These are phyloP conservation scores for Tympanuchus pallidicinctus DNA, from an alignment of 2,113 vertebrate genomes.

Conservation along the genomic window DNA sequence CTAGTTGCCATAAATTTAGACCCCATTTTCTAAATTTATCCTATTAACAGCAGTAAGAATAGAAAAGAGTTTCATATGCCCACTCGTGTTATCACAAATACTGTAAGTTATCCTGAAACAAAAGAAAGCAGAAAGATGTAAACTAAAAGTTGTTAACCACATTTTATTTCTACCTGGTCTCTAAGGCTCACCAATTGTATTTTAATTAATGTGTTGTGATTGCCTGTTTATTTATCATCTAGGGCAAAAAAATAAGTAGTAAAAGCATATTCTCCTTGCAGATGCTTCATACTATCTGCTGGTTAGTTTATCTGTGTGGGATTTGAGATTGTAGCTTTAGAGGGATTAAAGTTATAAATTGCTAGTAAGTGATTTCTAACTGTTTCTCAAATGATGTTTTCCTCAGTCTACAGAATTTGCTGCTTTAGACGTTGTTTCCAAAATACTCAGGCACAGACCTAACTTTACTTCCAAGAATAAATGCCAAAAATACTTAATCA, in stretches of 20 bases:
- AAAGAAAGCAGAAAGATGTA: not conserved
- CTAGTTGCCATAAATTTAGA: not conserved
- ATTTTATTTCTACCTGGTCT: not conserved
- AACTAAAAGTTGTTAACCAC: not conserved
- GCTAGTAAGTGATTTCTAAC: not conserved
- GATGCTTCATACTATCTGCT: not conserved
- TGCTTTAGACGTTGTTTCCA: not conserved
- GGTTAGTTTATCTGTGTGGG: not conserved
- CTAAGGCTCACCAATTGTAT: not conserved
- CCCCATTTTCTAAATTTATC: not conserved
- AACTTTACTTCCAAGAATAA: conserved; percentile 19
- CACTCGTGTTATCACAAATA: not conserved
- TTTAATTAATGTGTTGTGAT: not conserved
- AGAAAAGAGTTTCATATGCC: not conserved
- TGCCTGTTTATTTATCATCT: fast-evolving
- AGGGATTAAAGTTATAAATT: not conserved
- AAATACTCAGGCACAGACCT: not conserved
- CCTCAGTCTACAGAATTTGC: not conserved
- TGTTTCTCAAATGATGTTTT: not conserved
- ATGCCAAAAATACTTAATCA: conserved; percentile 1
- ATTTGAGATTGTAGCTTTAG: not conserved
- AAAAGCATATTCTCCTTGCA: not conserved
- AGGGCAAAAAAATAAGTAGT: not conserved
- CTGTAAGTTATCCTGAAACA: not conserved
- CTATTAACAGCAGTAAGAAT: not conserved